Conservation (phyloP, 2,113 vertebrate genomes). For the Dipodomys merriami region DNA sequence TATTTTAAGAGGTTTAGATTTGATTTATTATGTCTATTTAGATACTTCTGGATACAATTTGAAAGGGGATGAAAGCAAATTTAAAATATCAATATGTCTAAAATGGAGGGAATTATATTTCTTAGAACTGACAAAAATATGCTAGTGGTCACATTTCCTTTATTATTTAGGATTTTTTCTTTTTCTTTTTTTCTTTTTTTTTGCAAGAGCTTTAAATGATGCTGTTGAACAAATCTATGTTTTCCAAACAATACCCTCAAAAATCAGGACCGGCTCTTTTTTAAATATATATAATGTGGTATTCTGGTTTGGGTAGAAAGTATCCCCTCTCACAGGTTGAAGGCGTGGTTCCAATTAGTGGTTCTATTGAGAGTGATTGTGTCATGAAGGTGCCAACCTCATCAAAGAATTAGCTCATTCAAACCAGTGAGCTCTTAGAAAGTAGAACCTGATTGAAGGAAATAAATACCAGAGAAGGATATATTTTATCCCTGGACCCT, state of each 20-base stretch:
- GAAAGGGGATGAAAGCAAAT: not conserved
- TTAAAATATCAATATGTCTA: slow-evolving; percentile 12
- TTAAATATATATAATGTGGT: not conserved
- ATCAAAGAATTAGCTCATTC: not conserved
- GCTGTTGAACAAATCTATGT: not conserved
- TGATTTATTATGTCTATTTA: not conserved
- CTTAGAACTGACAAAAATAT: slow-evolving; percentile 1
- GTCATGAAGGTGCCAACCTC: not conserved
- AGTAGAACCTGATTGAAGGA: not conserved
- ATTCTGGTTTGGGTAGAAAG: not conserved
- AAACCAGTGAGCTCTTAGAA: not conserved
- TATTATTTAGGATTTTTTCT: not conserved
- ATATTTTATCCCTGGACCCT: not conserved
- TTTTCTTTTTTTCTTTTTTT: not conserved
- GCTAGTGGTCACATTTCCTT: not conserved
- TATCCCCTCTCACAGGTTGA: not conserved
- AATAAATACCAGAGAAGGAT: not conserved
- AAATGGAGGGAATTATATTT: slow-evolving; percentile 11
- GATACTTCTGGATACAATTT: slow-evolving; percentile 1
- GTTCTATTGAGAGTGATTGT: not conserved
- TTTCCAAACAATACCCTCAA: not conserved
- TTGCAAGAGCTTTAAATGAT: not conserved
- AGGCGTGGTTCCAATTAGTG: not conserved
- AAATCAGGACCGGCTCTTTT: not conserved
- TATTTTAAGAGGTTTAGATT: not conserved